Evolutionary conservation across 1,140 invertebrate species (phyloP).

Genomic region (Pissodes strobi): DNA sequence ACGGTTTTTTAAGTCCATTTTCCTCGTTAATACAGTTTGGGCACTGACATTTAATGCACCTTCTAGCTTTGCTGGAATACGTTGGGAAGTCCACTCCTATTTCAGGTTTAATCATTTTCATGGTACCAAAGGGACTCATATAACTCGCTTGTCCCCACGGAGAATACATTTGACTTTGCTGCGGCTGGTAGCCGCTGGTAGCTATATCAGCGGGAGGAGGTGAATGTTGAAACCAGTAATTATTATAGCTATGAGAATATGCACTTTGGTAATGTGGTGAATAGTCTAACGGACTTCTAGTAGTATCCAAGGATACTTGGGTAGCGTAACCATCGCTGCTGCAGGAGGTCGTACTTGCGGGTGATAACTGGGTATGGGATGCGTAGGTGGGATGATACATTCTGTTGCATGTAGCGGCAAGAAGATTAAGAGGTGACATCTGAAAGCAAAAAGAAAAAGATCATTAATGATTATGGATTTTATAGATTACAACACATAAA

Average conservation of each 20-base stretch:
- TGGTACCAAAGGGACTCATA: slow-evolving; percentile 38
- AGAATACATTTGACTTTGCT: slow-evolving; percentile 38
- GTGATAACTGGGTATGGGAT: slow-evolving; percentile 44
- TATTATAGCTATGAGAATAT: slow-evolving; percentile 43
- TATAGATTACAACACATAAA: too few species aligned
- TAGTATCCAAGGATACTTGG: slow-evolving; percentile 47
- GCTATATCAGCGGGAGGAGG: slow-evolving; percentile 49
- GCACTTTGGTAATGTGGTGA: slow-evolving; percentile 49
- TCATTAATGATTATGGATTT: too few species aligned
- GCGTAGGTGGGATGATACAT: slow-evolving; percentile 45
- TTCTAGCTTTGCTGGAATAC: slow-evolving; percentile 45
- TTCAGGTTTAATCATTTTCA: slow-evolving; percentile 47
- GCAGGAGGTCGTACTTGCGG: slow-evolving; percentile 50
- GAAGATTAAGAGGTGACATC: slow-evolving; percentile 48
- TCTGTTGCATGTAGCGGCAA: slow-evolving; percentile 47
- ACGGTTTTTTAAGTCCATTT: slow-evolving; percentile 64
- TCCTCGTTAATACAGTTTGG: slow-evolving; percentile 74
- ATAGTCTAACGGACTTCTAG: slow-evolving; percentile 50
- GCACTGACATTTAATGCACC: slow-evolving; percentile 65
- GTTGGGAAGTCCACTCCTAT: slow-evolving; percentile 44
- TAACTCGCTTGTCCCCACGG: slow-evolving; percentile 40
- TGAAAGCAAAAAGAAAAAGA: slow-evolving; percentile 48
- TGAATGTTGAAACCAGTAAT: slow-evolving; percentile 53
- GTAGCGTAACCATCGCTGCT: slow-evolving; percentile 49
- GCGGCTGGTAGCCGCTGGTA: slow-evolving; percentile 49